Evolutionary conservation across 1,140 invertebrate species (phyloP), one percentile per base, ranked within the genome.

Genomic region (Papilio dardanus): DNA sequence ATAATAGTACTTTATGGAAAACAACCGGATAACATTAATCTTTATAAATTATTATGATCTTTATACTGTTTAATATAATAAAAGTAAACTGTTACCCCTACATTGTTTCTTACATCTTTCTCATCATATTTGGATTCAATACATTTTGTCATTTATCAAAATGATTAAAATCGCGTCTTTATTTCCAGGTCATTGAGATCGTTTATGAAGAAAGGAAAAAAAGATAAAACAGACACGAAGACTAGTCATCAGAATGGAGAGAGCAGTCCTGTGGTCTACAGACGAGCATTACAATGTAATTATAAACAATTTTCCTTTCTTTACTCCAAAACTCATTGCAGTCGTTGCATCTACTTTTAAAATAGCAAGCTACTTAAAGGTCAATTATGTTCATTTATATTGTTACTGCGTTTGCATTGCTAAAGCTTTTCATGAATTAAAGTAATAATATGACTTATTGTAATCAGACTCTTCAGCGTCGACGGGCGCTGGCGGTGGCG

Each of bases 161-260:
- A 24, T 33, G 30, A 35, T 54, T 28, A 68, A 31, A 35, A 21
- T 68, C 31, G 7, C 21, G 75, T 69, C 21, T 77, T 54, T 74
- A 7, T 71, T 90, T 93, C 62, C 91, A 94, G 92, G 92, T 88
- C 88, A 37, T 84, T 94, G 21, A 84, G 89, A 33, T 94, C 92
- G 30, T 94, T 94, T 81, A 92, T 93, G 86, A 93, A 87, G 79
- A 94, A 94, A 81, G 92, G 92, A 16, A 90, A 92, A 74, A 93
- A 89, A 79, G 81, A 79, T 77, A 81, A 77, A 74, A 37, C 79
- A 76, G 73, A 67, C 40, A 79, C 82, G 5, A 87, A 85, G 75
- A 75, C 85, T 14, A 79, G 74, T 21, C 84, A 89, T 42, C 76
- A 79, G 2, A 92, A 92, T 79, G 90, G 89, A 58, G 88, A 89